Evolutionary conservation across 2,888 invertebrate species (phyloP), one percentile per base, ranked within the genome.

Genomic region (Agrochola circellaris): DNA sequence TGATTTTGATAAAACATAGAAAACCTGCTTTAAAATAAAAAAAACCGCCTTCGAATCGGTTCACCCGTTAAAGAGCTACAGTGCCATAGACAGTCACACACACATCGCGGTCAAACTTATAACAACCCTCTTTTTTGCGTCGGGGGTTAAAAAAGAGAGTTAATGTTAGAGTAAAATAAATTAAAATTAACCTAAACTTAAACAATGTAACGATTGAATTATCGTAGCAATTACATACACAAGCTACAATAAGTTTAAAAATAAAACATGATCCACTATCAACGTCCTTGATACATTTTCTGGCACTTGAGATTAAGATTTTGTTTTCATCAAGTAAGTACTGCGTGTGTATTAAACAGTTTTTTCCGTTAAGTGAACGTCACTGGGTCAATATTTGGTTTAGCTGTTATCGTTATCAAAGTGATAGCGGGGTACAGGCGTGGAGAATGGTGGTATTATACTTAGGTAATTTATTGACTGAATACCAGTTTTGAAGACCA

Each of bases 381-480:
- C 95, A 95, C 86, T 88, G 75, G 75, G 92, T 90, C 91, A 94
- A 94, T 94, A 93, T 96, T 95, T 95, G 91, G 92, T 92, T 90
- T 90, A 84, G 84, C 86, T 86, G 88, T 87, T 95, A 94, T 92
- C 94, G 82, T 89, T 93, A 94, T 93, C 94, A 83, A 73, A 71
- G 75, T 75, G 88, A 91, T 92, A 91, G 80, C 77, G 67, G n/a
- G 20, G 86, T 91, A 93, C 84, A 75, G 79, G 48, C 79, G 73
- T 20, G 74, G 15, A 8, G 42, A 81, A 48, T 85, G 81, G 82
- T 70, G 65, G 15, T 38, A 2, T 2, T 56, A n/a, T 26, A 4
- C 34, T 48, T 48, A 11, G 1, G 5, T 15, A 45, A 5, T 45
- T 42, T 23, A 0, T 56, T 51, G 42, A 38, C 58, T 56, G 8